Evolutionary conservation across 2,797 vertebrate species (phyloP).

Genomic region (Pogoniulus pusillus): DNA sequence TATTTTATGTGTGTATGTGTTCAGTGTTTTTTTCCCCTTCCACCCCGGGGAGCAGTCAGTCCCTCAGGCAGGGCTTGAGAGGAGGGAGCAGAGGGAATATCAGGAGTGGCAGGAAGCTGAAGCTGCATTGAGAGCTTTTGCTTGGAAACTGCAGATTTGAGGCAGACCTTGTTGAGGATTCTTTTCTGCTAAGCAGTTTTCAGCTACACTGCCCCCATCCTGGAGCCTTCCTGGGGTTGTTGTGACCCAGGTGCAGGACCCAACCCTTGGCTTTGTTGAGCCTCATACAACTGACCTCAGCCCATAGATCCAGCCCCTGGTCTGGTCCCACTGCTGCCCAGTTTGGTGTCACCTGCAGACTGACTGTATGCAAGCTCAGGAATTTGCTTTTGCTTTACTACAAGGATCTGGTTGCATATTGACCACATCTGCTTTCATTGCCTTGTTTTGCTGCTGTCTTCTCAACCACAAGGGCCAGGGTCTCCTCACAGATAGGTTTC

Average conservation of each 20-base stretch:
- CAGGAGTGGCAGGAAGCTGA: neutral
- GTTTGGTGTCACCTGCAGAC: no score
- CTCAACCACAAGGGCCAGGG: neutral
- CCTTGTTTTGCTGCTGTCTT: neutral
- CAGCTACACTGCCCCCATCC: no score
- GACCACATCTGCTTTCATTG: neutral
- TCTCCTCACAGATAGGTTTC: neutral
- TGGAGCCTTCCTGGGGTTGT: no score
- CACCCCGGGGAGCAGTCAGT: neutral
- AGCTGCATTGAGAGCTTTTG: constrained; percentile 18
- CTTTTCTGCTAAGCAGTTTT: no score
- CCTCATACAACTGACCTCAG: no score
- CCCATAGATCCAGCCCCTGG: no score
- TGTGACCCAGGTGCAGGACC: no score
- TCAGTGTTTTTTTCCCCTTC: neutral
- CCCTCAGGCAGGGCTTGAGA: neutral
- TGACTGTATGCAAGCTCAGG: neutral
- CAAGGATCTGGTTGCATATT: neutral
- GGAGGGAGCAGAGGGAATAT: neutral
- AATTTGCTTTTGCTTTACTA: neutral
- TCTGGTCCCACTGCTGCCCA: no score
- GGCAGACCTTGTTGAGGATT: constrained; percentile 8
- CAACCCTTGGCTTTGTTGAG: no score
- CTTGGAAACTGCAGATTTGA: constrained; percentile 19
- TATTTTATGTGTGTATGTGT: no score